These are phyloP conservation scores for Dolichallabes microphthalmus DNA, from an alignment of 2,113 vertebrate genomes.

Conservation along the genomic window DNA sequence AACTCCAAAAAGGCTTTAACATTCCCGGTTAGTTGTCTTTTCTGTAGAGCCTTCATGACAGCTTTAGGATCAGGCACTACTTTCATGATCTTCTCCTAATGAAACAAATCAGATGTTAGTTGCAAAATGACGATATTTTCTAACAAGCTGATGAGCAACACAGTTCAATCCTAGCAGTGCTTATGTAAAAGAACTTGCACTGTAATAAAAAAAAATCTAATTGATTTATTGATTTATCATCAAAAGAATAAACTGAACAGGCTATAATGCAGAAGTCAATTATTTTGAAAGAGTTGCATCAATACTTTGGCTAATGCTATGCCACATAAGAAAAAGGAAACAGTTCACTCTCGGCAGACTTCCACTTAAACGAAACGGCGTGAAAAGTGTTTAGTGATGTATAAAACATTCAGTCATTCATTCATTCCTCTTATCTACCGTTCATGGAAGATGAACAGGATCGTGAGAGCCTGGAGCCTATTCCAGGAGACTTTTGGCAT, in stretches of 20 bases:
- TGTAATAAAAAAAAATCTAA: not conserved
- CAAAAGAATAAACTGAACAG: not conserved
- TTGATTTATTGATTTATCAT: not conserved
- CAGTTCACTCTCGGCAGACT: not conserved
- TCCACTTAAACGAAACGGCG: not conserved
- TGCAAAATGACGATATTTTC: not conserved
- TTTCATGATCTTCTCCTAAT: conserved; percentile 61
- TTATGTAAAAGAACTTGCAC: not conserved
- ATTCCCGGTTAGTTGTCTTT: conserved; percentile 18
- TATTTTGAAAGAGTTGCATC: not conserved
- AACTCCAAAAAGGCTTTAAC: conserved; percentile 54
- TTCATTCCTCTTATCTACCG: too few species aligned
- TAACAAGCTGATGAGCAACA: not conserved
- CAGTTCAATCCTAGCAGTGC: not conserved
- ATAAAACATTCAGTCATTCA: not conserved
- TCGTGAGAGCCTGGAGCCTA: too few species aligned
- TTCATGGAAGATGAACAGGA: too few species aligned
- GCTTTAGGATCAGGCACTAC: conserved; percentile 44
- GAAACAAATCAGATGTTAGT: conserved; percentile 16
- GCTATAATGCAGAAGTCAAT: conserved; percentile 2
- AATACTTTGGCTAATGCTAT: not conserved
- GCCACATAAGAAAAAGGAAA: not conserved
- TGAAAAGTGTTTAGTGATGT: not conserved
- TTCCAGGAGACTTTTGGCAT: too few species aligned
- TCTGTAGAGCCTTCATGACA: conserved; percentile 58